Evolutionary conservation across 2,113 vertebrate species (phyloP), one percentile per base, ranked within the genome.

Genomic region (Sphaerodactylus townsendi): DNA sequence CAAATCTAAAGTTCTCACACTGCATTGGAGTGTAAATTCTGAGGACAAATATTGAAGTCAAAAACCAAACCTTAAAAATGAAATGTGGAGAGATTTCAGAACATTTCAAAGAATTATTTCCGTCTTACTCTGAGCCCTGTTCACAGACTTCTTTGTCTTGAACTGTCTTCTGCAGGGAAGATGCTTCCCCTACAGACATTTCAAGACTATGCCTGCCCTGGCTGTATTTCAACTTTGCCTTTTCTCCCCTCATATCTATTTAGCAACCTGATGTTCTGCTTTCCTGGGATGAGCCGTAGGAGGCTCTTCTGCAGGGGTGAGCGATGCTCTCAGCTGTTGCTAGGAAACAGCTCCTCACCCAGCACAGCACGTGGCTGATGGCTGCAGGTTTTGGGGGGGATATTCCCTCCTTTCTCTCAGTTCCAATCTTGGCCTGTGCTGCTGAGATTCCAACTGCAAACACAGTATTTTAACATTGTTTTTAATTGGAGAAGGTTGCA

Each of bases 271-370:
- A 79, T 64, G 68, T 77, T 50, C 80, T 77, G 39, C 66, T 86
- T 86, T 64, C 65, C 65, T 23, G 41, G 65, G 72, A 77, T 39
- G 85, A 86, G 87, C 88, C 70, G 89, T 83, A 85, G 88, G 82
- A 74, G 78, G 79, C 85, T 82, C n/a, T 76, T 91, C 89, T 91
- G 89, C 87, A 85, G 83, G 86, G 90, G 79, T 87, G 89, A 94
- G 87, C 71, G 88, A 94, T 89, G 92, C 93, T 90, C 89, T 94
- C 85, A 88, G 90, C 87, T 81, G 94, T 94, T 94, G 90, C 94
- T 91, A 74, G 81, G 92, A 90, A 92, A 94, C 94, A 1, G 89
- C 90, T 93, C 90, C 92, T 93, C 93, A 90, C 90, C 89, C 93
- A 89, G 82, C 90, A 89, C 88, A 91, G 90, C 92, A 91, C 89